phyloP scores from a whole-genome alignment of 2,113 vertebrate genomes.

The Maccullochella peelii region DNA sequence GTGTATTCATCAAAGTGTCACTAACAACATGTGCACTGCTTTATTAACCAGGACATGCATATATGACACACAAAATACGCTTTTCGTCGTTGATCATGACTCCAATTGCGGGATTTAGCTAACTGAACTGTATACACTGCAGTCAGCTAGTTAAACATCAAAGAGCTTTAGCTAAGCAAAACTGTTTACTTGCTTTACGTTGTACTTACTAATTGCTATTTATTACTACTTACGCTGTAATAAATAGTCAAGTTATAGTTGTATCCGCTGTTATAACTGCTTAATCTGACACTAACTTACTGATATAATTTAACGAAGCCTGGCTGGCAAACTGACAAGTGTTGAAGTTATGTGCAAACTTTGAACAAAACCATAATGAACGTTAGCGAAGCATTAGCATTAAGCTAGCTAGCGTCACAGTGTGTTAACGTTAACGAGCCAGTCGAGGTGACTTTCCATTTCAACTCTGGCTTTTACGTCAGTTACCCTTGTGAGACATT shows the following conservation, averaged over 20 bases:
- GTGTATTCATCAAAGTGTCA: background rate
- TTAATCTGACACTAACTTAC: background rate
- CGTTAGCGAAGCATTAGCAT: constrained; percentile 27
- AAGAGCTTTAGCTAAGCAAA: background rate
- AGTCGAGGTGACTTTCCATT: constrained; percentile 38
- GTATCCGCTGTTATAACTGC: too few species aligned
- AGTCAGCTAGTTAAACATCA: constrained; percentile 11
- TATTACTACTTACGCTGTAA: too few species aligned
- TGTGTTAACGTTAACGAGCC: constrained; percentile 17
- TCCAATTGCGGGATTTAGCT: background rate
- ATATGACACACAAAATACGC: background rate
- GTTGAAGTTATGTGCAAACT: background rate
- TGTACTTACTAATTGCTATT: too few species aligned
- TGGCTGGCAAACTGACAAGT: background rate
- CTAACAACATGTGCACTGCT: background rate
- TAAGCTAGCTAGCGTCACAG: constrained; percentile 17
- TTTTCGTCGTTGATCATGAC: background rate
- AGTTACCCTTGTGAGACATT: too few species aligned
- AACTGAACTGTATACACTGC: background rate
- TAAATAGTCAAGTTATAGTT: background rate
- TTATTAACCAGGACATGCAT: background rate
- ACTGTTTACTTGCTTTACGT: background rate
- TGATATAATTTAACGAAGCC: background rate
- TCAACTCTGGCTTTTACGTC: background rate
- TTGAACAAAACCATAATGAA: too few species aligned